phyloP scores from a whole-genome alignment of 2,888 invertebrate species.

The Agriopis marginaria region DNA sequence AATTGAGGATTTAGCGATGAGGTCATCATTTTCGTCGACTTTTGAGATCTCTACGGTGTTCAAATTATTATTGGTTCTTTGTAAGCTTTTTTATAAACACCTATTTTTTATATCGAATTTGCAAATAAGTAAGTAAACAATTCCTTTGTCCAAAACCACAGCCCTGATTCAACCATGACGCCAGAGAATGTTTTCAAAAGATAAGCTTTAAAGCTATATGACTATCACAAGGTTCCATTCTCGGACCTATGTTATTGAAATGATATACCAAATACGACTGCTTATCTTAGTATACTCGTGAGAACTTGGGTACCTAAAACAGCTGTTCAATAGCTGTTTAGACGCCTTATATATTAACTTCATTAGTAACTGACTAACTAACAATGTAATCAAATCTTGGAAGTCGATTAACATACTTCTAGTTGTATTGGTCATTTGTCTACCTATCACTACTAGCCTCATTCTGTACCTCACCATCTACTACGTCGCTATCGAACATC shows the following conservation, averaged over 20 bases:
- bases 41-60: background rate
- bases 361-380: no score
- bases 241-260: slow-evolving; percentile 26
- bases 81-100: background rate
- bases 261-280: slow-evolving; percentile 13
- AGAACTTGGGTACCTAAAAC: background rate
- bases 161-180: slow-evolving; percentile 24
- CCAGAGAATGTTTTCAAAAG: slow-evolving; percentile 4
- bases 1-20: background rate
- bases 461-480: no score
- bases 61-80: slow-evolving; percentile 8
- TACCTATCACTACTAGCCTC: no score
- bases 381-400: no score
- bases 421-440: no score
- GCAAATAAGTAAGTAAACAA: background rate
- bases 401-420: no score
- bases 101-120: background rate
- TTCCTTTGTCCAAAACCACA: slow-evolving; percentile 7
- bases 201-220: slow-evolving; percentile 25
- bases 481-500: no score
- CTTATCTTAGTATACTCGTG: slow-evolving; percentile 3
- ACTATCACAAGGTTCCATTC: slow-evolving; percentile 23
- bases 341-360: no score
- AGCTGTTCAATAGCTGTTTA: background rate
- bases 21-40: no score